Conservation (phyloP, 2,797 vertebrate species). For the Etheostoma perlongum region DNA sequence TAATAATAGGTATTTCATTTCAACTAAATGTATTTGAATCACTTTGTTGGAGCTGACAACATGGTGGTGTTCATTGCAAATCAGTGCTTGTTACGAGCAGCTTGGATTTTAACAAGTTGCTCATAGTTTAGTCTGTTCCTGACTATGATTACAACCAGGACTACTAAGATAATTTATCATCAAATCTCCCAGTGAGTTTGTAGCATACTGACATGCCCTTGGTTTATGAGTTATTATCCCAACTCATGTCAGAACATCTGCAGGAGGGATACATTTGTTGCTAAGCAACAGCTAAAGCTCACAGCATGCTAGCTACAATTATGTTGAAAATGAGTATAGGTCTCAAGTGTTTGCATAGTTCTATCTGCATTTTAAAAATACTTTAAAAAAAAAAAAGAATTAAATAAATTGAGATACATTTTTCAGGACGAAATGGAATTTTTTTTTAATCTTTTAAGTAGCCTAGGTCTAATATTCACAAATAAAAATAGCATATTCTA, state of each 20-base stretch:
- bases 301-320: slow-evolving; percentile 64
- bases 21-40: neutral
- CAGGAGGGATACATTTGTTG: slow-evolving; percentile 78
- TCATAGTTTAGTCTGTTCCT: slow-evolving; percentile 18
- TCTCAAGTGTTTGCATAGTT: neutral
- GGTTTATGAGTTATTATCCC: slow-evolving; percentile 70
- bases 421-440: neutral
- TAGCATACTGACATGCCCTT: slow-evolving; percentile 64
- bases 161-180: slow-evolving; percentile 45
- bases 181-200: slow-evolving; percentile 53
- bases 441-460: neutral
- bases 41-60: neutral
- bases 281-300: slow-evolving; percentile 75
- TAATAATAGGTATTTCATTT: neutral
- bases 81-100: neutral
- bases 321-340: slow-evolving; percentile 37
- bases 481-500: slow-evolving; percentile 8
- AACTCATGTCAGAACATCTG: slow-evolving; percentile 72
- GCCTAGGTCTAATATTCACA: neutral
- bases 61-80: neutral
- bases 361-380: neutral
- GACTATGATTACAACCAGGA: slow-evolving; percentile 23
- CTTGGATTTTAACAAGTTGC: slow-evolving; percentile 19
- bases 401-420: neutral
- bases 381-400: neutral